A percentile compares a stretch with the other conserved stretches of the same genome.
These are phyloP conservation scores for Drosophila monieri DNA, from an alignment of 2,888 invertebrate species.

Conservation along the genomic window DNA sequence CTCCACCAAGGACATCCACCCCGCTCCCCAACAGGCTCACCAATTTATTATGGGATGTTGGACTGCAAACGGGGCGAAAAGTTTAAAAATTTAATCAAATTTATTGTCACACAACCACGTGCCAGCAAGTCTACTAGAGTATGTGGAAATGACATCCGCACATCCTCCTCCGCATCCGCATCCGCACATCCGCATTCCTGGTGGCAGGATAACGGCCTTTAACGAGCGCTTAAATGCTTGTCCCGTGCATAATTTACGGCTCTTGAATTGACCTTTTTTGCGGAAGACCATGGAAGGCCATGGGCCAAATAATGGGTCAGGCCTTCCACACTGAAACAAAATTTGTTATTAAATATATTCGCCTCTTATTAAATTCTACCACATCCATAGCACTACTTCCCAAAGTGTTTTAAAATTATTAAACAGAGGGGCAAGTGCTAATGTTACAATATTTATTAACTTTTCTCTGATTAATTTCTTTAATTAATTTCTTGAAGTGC, in stretches of 20 bases:
- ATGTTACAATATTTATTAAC: no score
- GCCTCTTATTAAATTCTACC: no score
- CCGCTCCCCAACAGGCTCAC: no score
- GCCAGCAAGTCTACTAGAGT: constrained; percentile 16
- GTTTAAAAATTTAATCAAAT: constrained; percentile 56
- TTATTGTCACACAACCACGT: constrained; percentile 52
- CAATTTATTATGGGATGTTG: constrained; percentile 56
- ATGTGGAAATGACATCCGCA: constrained; percentile 33
- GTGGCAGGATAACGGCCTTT: constrained; percentile 42
- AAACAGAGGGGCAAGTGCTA: no score
- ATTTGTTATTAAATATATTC: background rate
- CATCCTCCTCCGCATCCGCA: background rate
- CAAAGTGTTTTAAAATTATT: no score
- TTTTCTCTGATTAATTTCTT: no score
- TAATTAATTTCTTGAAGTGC: background rate
- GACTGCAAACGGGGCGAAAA: constrained; percentile 33
- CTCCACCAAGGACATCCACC: background rate
- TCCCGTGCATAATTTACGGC: constrained; percentile 58
- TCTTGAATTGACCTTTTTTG: constrained; percentile 63
- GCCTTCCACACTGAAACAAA: background rate
- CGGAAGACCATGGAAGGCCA: background rate
- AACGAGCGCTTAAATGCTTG: constrained; percentile 63
- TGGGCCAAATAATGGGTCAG: background rate
- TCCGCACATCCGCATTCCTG: constrained; percentile 1
- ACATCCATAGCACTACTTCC: no score